Conservation (phyloP, 2,113 vertebrate genomes). For the Podarcis muralis region DNA sequence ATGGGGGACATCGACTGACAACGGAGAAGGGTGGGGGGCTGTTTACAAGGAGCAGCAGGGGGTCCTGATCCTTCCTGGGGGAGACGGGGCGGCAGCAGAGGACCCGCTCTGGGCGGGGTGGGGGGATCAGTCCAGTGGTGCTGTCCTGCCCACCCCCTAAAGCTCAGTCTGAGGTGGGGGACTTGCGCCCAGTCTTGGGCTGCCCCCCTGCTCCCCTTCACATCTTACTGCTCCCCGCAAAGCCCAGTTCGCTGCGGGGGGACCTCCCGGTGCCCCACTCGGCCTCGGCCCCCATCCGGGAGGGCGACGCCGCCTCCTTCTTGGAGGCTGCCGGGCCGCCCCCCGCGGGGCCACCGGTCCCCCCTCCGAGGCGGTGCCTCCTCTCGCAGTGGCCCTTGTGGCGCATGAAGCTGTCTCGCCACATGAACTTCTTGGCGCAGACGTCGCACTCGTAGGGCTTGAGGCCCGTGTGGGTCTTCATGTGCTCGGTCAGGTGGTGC, state of each 20-base stretch:
- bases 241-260: slow-evolving; percentile 3
- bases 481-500: slow-evolving; percentile 94
- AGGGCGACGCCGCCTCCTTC: slow-evolving; percentile 36
- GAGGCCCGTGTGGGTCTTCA: slow-evolving; percentile 94
- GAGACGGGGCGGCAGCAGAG: no score
- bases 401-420: slow-evolving; percentile 93
- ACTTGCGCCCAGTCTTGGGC: background rate
- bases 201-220: background rate
- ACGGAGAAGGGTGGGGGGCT: no score
- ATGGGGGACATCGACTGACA: no score
- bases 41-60: no score
- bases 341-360: slow-evolving; percentile 41
- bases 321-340: background rate
- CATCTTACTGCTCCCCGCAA: background rate
- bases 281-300: background rate
- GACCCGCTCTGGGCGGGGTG: background rate
- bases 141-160: background rate
- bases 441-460: slow-evolving; percentile 89
- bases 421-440: slow-evolving; percentile 94
- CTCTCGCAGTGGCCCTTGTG: slow-evolving; percentile 90
- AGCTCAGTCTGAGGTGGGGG: background rate
- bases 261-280: background rate
- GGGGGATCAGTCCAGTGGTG: no score
- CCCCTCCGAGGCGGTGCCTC: slow-evolving; percentile 62
- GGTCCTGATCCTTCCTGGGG: no score